Conservation (phyloP, 2,113 vertebrate genomes). For the Epinephelus fuscoguttatus region DNA sequence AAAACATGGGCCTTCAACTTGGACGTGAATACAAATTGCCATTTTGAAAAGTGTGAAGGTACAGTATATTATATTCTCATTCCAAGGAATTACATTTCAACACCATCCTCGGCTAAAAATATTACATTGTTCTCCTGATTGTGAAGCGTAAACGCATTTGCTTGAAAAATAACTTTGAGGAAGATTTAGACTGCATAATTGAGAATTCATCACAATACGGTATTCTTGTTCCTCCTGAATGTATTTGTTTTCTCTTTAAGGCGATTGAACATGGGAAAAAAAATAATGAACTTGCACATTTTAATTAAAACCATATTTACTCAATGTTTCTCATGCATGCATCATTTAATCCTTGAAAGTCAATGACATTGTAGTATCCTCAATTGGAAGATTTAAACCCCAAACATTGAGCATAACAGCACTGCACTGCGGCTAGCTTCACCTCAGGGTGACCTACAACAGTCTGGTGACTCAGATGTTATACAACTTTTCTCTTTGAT, state of each 20-base stretch:
- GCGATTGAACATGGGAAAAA: conserved; percentile 19
- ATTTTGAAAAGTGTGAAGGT: neutral
- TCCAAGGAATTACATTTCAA: conserved; percentile 13
- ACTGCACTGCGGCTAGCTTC: conserved; percentile 10
- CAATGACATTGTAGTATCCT: conserved; percentile 25
- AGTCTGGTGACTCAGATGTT: conserved; percentile 44
- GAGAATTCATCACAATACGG: conserved; percentile 19
- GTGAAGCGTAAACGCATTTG: conserved; percentile 16
- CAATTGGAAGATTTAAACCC: conserved; percentile 36
- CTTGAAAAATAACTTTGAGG: conserved; percentile 15
- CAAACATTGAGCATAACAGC: conserved; percentile 26
- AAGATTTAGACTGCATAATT: conserved; percentile 34
- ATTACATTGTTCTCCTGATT: neutral
- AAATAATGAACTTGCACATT: conserved; percentile 40
- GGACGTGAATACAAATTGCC: neutral
- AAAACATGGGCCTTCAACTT: neutral
- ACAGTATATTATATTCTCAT: neutral
- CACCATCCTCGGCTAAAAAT: neutral
- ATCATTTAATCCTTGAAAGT: conserved; percentile 57
- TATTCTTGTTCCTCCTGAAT: conserved; percentile 39
- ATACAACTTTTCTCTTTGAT: conserved; percentile 26
- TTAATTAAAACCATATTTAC: conserved; percentile 67
- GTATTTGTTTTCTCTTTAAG: conserved; percentile 47
- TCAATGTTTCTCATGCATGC: conserved; percentile 51
- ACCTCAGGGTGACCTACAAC: conserved; percentile 36